These are phyloP conservation scores for Papilio helenus DNA, from an alignment of 1,140 invertebrate species.

Conservation along the genomic window DNA sequence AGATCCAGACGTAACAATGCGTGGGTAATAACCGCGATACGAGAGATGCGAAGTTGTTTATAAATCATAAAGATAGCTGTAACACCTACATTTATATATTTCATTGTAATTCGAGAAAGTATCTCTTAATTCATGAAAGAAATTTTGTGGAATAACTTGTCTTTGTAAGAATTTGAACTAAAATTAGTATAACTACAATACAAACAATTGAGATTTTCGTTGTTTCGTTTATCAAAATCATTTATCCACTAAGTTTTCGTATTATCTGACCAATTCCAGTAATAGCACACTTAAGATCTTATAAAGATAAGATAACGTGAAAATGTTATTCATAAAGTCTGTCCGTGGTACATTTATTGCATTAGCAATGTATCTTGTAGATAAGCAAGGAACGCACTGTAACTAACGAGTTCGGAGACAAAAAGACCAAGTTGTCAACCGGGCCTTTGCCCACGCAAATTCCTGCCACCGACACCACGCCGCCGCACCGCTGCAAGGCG, in stretches of 20 bases:
- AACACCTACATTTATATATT: neutral
- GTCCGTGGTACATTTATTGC: neutral
- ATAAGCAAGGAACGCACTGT: slow-evolving; percentile 17
- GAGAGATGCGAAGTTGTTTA: slow-evolving; percentile 1
- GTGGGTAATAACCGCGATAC: neutral
- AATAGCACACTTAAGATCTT: neutral
- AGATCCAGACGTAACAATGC: neutral
- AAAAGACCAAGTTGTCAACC: slow-evolving; percentile 15
- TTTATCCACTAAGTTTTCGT: too few species aligned
- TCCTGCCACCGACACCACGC: neutral
- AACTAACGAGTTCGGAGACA: slow-evolving; percentile 23
- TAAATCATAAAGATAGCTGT: slow-evolving; percentile 9
- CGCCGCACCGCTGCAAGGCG: slow-evolving; percentile 16
- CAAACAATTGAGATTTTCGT: too few species aligned
- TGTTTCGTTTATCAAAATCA: too few species aligned
- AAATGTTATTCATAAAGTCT: neutral
- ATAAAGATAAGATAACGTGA: neutral
- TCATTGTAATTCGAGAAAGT: neutral
- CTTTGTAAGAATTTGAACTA: too few species aligned
- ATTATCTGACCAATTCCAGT: neutral
- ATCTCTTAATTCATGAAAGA: too few species aligned
- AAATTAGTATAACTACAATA: too few species aligned
- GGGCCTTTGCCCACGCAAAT: slow-evolving; percentile 28
- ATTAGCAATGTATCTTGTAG: slow-evolving; percentile 8
- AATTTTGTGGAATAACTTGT: too few species aligned